Base-by-base conservation (phyloP, 2,888 invertebrate species). In the Stenoptilia bipunctidactyla region DNA sequence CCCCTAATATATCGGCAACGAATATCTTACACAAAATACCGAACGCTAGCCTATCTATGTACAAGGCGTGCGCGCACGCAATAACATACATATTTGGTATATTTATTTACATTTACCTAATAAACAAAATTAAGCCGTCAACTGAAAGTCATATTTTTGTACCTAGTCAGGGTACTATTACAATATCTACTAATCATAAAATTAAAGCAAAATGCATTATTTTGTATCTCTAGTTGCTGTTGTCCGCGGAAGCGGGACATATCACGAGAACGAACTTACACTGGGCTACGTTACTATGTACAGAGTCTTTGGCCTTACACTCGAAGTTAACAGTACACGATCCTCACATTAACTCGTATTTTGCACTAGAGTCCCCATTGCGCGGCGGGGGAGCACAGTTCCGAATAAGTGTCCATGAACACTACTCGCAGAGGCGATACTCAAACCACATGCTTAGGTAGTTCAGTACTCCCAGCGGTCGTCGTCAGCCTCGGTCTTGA, bases 391-490 rank as follows among this genome's bases (percentile, higher is more conserved):
- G n/a, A n/a, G n/a, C n/a, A 30, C 20, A 20, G 20, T 20, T 20
- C 10, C 9, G 25, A 10, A 30, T 4, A n/a, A 30, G 30, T n/a
- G 20, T 20, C 20, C 3, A 5, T 20, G 20, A 20, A 20, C 20
- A 20, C 3, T 20, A 20, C 8, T 20, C 30, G 30, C 4, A n/a
- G 30, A n/a, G 3, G 2, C 30, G 30, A 8, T n/a, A 30, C 30
- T 30, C 2, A 8, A 3, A n/a, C 4, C 30, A 12, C 10, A 12
- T 12, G n/a, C 30, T 8, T 20, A 20, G 20, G n/a, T n/a, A 30
- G 30, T 49, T 58, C 68, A 80, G 58, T 88, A 89, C 60, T 88
- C 88, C 89, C 89, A 89, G 66, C 87, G 73, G 58, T 87, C 88
- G 52, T 87, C 86, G 48, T 88, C 87, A 48, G 79, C 73, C 62